phyloP scores from a whole-genome alignment of 1,140 invertebrate genomes.

The Drosophila lowei region DNA sequence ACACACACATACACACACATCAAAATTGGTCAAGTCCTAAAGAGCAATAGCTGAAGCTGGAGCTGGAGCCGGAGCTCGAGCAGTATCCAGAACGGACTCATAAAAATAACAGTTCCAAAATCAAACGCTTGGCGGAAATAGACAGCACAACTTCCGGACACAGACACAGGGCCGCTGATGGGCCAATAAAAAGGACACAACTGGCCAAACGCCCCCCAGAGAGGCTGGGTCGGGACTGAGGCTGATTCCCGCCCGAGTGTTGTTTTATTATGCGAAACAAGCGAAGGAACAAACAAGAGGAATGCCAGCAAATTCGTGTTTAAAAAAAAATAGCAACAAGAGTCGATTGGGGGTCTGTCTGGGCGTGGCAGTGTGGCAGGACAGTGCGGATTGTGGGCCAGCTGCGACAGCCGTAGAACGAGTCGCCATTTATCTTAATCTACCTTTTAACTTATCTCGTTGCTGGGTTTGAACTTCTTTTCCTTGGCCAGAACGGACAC shows the following conservation, averaged over 20 bases:
- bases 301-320: constrained; percentile 71
- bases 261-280: constrained; percentile 80
- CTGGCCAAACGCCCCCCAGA: constrained; percentile 74
- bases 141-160: constrained; percentile 70
- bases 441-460: constrained; percentile 81
- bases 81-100: constrained; percentile 14
- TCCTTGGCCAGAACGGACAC: constrained; percentile 9
- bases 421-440: constrained; percentile 79
- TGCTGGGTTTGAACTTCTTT: constrained; percentile 66
- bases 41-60: constrained; percentile 10
- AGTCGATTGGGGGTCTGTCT: constrained; percentile 11
- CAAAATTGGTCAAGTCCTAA: constrained; percentile 37
- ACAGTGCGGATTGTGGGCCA: constrained; percentile 19
- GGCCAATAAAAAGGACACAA: constrained; percentile 76
- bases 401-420: constrained; percentile 62
- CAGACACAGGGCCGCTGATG: constrained; percentile 49
- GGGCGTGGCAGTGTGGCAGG: background rate
- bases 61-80: constrained; percentile 10
- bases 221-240: constrained; percentile 19
- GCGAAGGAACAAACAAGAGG: constrained; percentile 72
- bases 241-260: constrained; percentile 22
- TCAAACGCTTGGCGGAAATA: constrained; percentile 71
- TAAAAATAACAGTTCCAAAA: constrained; percentile 72
- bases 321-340: constrained; percentile 55
- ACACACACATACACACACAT: constrained; percentile 2